Base-by-base conservation (phyloP, 2,113 vertebrate species). In the Crypturellus undulatus region DNA sequence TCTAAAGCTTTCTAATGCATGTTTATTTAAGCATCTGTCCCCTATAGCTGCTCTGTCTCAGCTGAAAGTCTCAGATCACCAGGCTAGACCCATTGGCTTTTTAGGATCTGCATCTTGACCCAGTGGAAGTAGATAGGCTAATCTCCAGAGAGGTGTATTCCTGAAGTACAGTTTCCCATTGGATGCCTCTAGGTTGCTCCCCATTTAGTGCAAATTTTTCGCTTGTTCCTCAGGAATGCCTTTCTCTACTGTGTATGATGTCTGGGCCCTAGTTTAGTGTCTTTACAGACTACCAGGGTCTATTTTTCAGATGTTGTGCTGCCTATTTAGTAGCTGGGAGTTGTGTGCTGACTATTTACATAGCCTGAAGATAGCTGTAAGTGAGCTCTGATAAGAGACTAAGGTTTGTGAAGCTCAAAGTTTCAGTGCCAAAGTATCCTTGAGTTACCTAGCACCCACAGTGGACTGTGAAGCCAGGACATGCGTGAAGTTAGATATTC, bases 391-490 rank as follows among this genome's bases (percentile, higher is more conserved):
- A n/a, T n/a, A n/a, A n/a, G n/a, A n/a, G n/a, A n/a, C n/a, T n/a
- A n/a, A n/a, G n/a, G n/a, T n/a, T n/a, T n/a, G n/a, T n/a, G n/a
- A n/a, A n/a, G n/a, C n/a, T n/a, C n/a, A n/a, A n/a, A n/a, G n/a
- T n/a, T n/a, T n/a, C n/a, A n/a, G n/a, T n/a, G n/a, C 38, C 36
- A 13, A 2, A 1, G 0, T 24, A 6, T 40, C n/a, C 62, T 43
- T 72, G 7, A 30, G 40, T 58, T 32, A 54, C 52, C 60, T 4
- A 32, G 7, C 3, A 34, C 18, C 49, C 38, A 30, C 8, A 45
- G 40, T 14, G 60, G 45, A 40, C 65, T 40, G n/a, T 69, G 77
- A 58, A 78, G 80, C 30, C 67, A n/a, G 30, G 12, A 6, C 2
- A 2, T 24, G 13, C 0, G 1, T 64, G 18, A 45, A 38, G 32